Evolutionary conservation across 2,888 invertebrate genomes (phyloP).

Genomic region (Entomobrya multifasciata): DNA sequence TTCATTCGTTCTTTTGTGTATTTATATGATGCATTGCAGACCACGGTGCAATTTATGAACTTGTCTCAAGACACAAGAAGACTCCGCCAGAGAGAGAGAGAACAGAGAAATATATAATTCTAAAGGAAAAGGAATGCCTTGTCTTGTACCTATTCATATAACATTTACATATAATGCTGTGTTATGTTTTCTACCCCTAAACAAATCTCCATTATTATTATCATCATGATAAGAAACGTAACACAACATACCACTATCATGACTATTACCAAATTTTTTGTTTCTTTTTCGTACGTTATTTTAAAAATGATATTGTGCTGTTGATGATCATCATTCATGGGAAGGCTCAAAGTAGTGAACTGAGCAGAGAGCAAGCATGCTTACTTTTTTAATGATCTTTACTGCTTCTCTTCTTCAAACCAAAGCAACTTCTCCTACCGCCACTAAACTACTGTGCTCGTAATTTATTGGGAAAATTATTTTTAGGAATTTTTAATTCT

Average conservation of each 20-base stretch:
- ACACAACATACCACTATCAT: not conserved
- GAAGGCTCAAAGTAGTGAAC: too few relatives aligned
- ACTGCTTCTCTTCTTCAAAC: not conserved
- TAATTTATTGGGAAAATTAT: slow-evolving; percentile 66
- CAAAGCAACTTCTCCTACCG: not conserved
- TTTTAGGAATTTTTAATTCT: slow-evolving; percentile 59
- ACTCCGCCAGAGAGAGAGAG: not conserved
- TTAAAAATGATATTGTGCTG: slow-evolving; percentile 13
- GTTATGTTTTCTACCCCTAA: too few relatives aligned
- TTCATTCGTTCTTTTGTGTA: slow-evolving; percentile 2
- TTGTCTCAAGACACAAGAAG: slow-evolving; percentile 41
- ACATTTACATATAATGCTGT: slow-evolving; percentile 12
- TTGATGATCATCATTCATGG: too few relatives aligned
- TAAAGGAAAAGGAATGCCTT: slow-evolving; percentile 2
- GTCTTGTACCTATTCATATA: not conserved
- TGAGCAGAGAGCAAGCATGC: too few relatives aligned
- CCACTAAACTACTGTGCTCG: slow-evolving; percentile 56
- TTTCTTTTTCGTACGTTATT: slow-evolving; percentile 5
- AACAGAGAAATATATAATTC: not conserved
- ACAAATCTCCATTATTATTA: too few relatives aligned
- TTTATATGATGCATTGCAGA: slow-evolving; percentile 49
- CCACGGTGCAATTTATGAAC: slow-evolving; percentile 63
- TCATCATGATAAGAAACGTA: not conserved
- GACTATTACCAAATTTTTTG: not conserved
- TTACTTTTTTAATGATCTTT: slow-evolving; percentile 19